Base-by-base conservation (phyloP, 1,140 invertebrate species). In the Samia ricini region DNA sequence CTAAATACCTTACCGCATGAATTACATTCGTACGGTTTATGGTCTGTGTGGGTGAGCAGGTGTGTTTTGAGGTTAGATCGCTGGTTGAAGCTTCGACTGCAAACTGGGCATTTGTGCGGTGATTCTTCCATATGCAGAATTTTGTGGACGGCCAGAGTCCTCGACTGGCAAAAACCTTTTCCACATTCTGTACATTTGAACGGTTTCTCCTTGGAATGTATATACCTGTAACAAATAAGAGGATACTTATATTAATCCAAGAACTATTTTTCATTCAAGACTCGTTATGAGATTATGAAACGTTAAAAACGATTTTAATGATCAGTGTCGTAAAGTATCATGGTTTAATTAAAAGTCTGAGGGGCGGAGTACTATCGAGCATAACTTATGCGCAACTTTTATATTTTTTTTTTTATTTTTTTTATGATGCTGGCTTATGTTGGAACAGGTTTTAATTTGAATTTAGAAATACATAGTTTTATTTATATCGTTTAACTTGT, bases 181-280 rank as follows among this genome's bases (percentile, higher is more conserved):
- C 97, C 97, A 81, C 98, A 99, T 88, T 98, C 96, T 18, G 94
- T 94, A 86, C 98, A 99, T 90, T 98, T 98, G 92, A 98, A 99
- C 0, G 98, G 98, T 81, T 99, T 99, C 88, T 99, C 97, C 89
- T 98, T 99, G 24, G 96, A 97, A 90, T 99, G 98, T 68, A 98
- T 99, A 84, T 98, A 99, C 91, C 97, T 99, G 93, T 23, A 94
- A 93, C 68, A 84, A 85, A 21, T 82, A 61, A 83, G 81, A 82
- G 64, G 1, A 42, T 42, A 42, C 4, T 15, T 42, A 71, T 72
- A 75, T 68, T 81, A 22, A 64, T 72, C 50, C 33, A 42, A 33
- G 21, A 15, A 12, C 58, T 67, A 54, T 66, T 67, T 15, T 23
- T 51, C 33, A 33, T 50, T 57, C 26, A 4, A 33, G 52, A 22